A percentile compares a stretch with the other conserved stretches of the same genome.
Conservation (phyloP, 2,113 vertebrate genomes). For the Polypterus bichir region DNA sequence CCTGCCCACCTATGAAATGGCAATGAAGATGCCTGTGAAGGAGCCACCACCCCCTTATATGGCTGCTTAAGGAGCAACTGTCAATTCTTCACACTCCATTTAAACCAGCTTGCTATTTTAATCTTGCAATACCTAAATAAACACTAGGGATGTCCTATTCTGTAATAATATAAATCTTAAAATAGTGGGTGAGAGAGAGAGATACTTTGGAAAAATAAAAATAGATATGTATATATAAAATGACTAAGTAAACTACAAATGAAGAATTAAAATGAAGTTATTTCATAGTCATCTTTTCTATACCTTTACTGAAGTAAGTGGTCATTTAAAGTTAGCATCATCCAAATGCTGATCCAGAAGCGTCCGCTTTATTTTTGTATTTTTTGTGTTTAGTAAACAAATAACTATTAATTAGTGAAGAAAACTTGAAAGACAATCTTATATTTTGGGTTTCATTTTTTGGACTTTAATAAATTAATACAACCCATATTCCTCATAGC, state of each 20-base stretch:
- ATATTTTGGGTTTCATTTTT: conserved; percentile 7
- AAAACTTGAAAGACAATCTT: conserved; percentile 40
- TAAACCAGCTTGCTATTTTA: conserved; percentile 16
- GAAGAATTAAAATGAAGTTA: conserved; percentile 20
- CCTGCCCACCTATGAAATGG: conserved; percentile 94
- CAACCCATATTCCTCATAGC: conserved; percentile 24
- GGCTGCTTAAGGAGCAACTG: conserved; percentile 42
- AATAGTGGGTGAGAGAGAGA: conserved; percentile 14
- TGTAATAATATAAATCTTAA: conserved; percentile 6
- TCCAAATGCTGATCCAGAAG: conserved; percentile 29
- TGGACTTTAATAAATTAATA: conserved; percentile 24
- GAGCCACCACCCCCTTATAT: conserved; percentile 75
- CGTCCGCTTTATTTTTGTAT: not conserved
- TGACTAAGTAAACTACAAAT: not conserved
- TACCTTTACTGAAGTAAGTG: conserved; percentile 37
- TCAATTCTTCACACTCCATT: conserved; percentile 1
- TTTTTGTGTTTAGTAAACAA: conserved; percentile 1
- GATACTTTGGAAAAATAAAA: conserved; percentile 17
- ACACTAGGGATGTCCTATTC: conserved; percentile 10
- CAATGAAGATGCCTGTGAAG: conserved; percentile 88
- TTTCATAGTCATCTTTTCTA: conserved; percentile 12
- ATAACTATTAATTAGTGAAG: conserved; percentile 18
- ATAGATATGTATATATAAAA: conserved; percentile 10
- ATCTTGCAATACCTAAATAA: conserved; percentile 16
- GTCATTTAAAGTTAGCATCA: conserved; percentile 26